A percentile compares a stretch with the other conserved stretches of the same genome.
Evolutionary conservation across 2,888 invertebrate genomes (phyloP).

Genomic region (Drosophila mimetica): DNA sequence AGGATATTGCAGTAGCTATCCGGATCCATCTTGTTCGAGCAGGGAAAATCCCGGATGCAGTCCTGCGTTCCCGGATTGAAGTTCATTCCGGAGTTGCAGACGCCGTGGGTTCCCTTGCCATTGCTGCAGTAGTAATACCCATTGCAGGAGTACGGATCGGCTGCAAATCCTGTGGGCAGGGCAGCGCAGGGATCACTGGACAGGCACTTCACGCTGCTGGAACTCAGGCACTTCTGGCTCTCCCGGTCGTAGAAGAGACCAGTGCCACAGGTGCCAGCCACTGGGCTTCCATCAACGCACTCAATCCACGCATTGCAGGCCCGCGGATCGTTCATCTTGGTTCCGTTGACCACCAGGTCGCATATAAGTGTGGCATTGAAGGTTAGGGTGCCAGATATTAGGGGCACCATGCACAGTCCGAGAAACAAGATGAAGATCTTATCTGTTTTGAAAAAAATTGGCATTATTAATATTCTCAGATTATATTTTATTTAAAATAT

Average conservation of each 20-base stretch:
- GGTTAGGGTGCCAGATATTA: constrained; percentile 11
- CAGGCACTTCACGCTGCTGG: constrained; percentile 61
- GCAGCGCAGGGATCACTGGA: constrained; percentile 77
- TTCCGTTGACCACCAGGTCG: constrained; percentile 66
- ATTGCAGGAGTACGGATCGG: constrained; percentile 78
- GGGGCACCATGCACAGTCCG: constrained; percentile 5
- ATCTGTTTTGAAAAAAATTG: not conserved
- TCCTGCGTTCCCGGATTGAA: constrained; percentile 66
- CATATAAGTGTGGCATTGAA: constrained; percentile 74
- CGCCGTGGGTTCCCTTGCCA: constrained; percentile 64
- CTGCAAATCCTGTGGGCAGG: constrained; percentile 62
- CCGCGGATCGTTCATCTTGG: constrained; percentile 78
- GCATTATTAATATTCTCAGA: not conserved
- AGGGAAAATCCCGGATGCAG: constrained; percentile 69
- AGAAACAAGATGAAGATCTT: not conserved
- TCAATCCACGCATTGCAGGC: constrained; percentile 75
- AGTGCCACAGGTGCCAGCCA: constrained; percentile 62
- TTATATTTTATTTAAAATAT: too few relatives aligned
- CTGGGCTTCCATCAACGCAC: constrained; percentile 67
- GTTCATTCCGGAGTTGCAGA: constrained; percentile 67
- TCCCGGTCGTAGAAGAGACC: constrained; percentile 71
- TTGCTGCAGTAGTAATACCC: constrained; percentile 78
- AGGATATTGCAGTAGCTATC: constrained; percentile 78
- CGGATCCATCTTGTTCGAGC: constrained; percentile 64
- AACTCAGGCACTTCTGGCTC: constrained; percentile 58